A percentile compares a stretch with the other conserved stretches of the same genome.
phyloP scores from a whole-genome alignment of 92 coral and sea anemone genomes.

The Bergia puertoricense region DNA sequence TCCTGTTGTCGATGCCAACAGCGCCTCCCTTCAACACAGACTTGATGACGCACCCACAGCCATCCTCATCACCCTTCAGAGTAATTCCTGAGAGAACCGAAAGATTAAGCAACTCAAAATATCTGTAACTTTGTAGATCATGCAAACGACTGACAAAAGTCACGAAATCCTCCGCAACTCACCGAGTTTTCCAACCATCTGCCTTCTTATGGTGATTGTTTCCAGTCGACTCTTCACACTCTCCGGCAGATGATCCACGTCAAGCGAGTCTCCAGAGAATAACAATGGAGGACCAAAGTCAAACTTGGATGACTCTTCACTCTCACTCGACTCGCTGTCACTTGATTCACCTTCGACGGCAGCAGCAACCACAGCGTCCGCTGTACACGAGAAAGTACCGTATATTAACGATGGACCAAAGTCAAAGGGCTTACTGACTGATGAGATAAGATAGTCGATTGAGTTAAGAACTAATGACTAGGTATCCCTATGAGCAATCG shows the following conservation, averaged over 20 bases:
- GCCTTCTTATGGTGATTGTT: slow-evolving; percentile 84
- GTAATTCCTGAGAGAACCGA: slow-evolving; percentile 61
- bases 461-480: no score
- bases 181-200: slow-evolving; percentile 96
- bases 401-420: no score
- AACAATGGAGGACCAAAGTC: slow-evolving; percentile 88
- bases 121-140: background rate
- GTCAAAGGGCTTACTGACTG: no score
- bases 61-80: slow-evolving; percentile 88
- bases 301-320: slow-evolving; percentile 71
- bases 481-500: no score
- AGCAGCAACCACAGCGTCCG: slow-evolving; percentile 22
- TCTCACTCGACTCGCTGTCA: slow-evolving; percentile 41
- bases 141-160: no score
- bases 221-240: slow-evolving; percentile 75
- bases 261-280: slow-evolving; percentile 87
- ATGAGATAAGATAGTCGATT: no score
- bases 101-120: background rate
- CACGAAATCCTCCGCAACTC: slow-evolving; percentile 19
- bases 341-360: slow-evolving; percentile 32
- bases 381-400: background rate
- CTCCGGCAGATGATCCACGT: slow-evolving; percentile 85
- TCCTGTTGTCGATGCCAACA: slow-evolving; percentile 85
- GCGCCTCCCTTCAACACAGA: slow-evolving; percentile 94
- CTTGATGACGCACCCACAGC: slow-evolving; percentile 92